Evolutionary conservation across 2,113 vertebrate genomes (phyloP).

Genomic region (Tautogolabrus adspersus): DNA sequence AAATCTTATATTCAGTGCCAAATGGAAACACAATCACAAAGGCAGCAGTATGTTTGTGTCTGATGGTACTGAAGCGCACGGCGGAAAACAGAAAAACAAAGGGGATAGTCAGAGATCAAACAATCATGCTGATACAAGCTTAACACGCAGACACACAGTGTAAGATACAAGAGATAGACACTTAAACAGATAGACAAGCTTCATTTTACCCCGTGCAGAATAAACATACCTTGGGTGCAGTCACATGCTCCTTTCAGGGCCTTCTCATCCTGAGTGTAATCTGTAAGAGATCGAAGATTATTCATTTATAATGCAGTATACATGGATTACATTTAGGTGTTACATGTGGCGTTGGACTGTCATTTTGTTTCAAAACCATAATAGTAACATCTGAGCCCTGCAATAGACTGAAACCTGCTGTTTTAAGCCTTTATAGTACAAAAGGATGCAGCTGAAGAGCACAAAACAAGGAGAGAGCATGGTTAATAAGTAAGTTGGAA

Average conservation of each 20-base stretch:
- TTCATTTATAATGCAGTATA: neutral
- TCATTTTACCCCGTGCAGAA: neutral
- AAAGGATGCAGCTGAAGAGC: no score
- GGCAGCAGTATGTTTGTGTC: constrained; percentile 52
- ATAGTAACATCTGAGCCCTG: no score
- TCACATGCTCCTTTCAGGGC: constrained; percentile 93
- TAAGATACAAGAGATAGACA: constrained; percentile 22
- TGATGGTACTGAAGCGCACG: constrained; percentile 29
- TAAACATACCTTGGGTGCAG: constrained; percentile 89
- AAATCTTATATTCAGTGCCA: constrained; percentile 56
- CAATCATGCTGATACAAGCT: neutral
- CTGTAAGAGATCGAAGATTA: constrained; percentile 74
- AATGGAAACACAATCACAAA: constrained; percentile 62
- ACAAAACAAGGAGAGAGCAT: no score
- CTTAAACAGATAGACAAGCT: neutral
- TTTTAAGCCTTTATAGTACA: no score
- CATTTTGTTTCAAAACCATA: no score
- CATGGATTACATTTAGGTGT: neutral
- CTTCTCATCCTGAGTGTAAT: constrained; percentile 97
- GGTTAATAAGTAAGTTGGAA: no score
- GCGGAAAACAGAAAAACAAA: constrained; percentile 52
- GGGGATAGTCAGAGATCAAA: constrained; percentile 36
- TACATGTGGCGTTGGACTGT: no score
- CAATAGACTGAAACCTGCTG: no score
- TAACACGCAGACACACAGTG: neutral